phyloP scores from a whole-genome alignment of 2,888 invertebrate species.

The Tricholauxania praeusta region DNA sequence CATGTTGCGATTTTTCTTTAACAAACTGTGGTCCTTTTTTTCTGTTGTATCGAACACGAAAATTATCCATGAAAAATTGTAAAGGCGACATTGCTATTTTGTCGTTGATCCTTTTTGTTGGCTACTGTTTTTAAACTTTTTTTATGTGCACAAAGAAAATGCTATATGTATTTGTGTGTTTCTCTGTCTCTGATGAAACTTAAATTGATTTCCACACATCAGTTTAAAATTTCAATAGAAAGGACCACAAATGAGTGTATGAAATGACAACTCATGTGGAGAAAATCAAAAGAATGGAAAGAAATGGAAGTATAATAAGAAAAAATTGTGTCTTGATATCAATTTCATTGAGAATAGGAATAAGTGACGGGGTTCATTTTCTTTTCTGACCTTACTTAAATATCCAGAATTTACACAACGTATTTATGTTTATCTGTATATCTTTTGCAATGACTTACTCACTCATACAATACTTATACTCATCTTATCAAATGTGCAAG shows the following conservation, averaged over 20 bases:
- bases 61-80: conserved; percentile 35
- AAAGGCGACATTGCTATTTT: conserved; percentile 10
- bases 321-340: not conserved
- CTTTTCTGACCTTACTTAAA: too few species aligned
- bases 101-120: not conserved
- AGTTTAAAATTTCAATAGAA: conserved; percentile 18
- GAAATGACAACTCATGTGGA: conserved; percentile 4
- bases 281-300: not conserved
- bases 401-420: not conserved
- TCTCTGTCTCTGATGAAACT: conserved; percentile 5
- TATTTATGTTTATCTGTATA: not conserved
- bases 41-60: conserved; percentile 3
- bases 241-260: conserved; percentile 15
- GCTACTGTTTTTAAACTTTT: conserved; percentile 18
- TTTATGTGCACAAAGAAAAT: not conserved
- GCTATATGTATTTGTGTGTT: not conserved
- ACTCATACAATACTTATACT: not conserved
- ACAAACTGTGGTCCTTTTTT: conserved; percentile 4
- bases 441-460: conserved; percentile 14
- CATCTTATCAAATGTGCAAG: too few species aligned
- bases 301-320: not conserved
- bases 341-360: conserved; percentile 4
- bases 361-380: not conserved
- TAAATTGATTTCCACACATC: conserved; percentile 37
- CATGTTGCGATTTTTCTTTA: conserved; percentile 30